Evolutionary conservation across 2,797 vertebrate genomes (phyloP).

Genomic region (Spheniscus humboldti): DNA sequence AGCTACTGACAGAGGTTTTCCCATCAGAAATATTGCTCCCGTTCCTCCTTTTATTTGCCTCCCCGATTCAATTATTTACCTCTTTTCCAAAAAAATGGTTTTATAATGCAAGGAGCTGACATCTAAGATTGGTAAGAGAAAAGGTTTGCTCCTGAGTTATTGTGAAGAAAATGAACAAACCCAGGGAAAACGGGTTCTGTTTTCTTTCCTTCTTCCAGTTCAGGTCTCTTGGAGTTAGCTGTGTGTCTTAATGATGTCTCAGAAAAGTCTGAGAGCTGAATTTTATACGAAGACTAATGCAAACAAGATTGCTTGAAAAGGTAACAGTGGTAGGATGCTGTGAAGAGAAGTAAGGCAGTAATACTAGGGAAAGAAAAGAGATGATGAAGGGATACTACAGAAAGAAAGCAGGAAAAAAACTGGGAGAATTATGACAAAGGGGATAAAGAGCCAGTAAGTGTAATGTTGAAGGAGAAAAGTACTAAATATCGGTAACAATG

Average conservation of each 20-base stretch:
- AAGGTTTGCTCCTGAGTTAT: neutral
- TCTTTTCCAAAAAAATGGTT: neutral
- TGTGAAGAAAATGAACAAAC: neutral
- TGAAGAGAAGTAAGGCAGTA: neutral
- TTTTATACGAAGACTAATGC: neutral
- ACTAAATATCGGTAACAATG: neutral
- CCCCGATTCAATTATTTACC: neutral
- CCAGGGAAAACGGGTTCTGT: neutral
- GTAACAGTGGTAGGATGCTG: neutral
- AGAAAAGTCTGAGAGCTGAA: neutral
- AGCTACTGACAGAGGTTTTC: neutral
- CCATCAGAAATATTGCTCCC: neutral
- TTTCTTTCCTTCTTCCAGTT: neutral
- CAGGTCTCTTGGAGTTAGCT: neutral
- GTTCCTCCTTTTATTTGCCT: neutral
- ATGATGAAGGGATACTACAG: neutral
- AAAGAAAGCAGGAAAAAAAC: neutral
- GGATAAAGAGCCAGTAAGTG: neutral
- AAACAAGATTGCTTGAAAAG: neutral
- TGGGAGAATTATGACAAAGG: neutral
- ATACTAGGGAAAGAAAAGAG: neutral
- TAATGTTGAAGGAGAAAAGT: neutral
- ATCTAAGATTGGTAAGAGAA: neutral
- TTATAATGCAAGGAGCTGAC: neutral
- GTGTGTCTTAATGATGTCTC: neutral